A percentile compares a stretch with the other conserved stretches of the same genome.
Conservation (phyloP, 2,113 vertebrate genomes). For the Festucalex cinctus region DNA sequence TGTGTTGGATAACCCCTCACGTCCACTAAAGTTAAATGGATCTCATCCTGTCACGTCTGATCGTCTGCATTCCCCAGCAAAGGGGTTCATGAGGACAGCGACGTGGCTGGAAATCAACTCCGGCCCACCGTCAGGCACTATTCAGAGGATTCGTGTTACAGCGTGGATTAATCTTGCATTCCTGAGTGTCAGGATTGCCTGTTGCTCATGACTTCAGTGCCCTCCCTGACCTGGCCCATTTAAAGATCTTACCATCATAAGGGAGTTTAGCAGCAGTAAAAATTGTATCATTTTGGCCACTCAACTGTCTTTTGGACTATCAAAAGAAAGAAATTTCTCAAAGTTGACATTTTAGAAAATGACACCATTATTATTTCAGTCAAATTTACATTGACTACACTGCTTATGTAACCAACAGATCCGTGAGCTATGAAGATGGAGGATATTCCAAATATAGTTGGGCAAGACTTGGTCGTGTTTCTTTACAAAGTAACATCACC, state of each 20-base stretch:
- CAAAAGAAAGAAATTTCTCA: background rate
- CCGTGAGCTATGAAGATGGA: too few species aligned
- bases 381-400: too few species aligned
- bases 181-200: slow-evolving; percentile 16
- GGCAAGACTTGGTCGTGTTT: too few species aligned
- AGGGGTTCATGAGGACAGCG: slow-evolving; percentile 28
- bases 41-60: slow-evolving; percentile 18
- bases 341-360: background rate
- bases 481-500: too few species aligned
- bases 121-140: background rate
- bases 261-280: background rate
- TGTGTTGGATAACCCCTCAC: slow-evolving; percentile 18
- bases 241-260: background rate
- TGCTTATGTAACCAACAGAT: too few species aligned
- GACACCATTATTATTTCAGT: background rate
- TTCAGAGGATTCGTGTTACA: slow-evolving; percentile 29
- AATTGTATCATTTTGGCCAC: background rate
- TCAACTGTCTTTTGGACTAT: background rate
- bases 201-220: slow-evolving; percentile 19
- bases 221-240: background rate
- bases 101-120: slow-evolving; percentile 5
- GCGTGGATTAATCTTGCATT: slow-evolving; percentile 1
- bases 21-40: slow-evolving; percentile 8
- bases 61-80: background rate
- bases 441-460: background rate